Conservation (phyloP, 2,113 vertebrate genomes). For the Psephotus haematonotus region DNA sequence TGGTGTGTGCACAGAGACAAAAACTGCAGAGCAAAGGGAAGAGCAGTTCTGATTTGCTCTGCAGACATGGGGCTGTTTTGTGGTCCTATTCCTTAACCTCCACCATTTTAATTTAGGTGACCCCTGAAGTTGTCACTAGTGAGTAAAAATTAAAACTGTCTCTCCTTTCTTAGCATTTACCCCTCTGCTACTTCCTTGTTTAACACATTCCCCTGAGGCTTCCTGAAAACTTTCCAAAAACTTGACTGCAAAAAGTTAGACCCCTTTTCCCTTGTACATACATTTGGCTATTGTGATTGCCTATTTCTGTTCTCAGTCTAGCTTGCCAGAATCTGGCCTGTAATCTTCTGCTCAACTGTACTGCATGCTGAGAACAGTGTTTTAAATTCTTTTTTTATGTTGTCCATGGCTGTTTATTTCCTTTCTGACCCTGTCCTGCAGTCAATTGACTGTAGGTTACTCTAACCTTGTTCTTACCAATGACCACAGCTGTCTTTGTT, state of each 20-base stretch:
- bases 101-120: background rate
- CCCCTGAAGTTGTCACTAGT: background rate
- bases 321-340: background rate
- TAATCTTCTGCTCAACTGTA: background rate
- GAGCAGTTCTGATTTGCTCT: background rate
- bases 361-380: background rate
- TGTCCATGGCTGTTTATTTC: background rate
- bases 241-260: background rate
- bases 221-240: background rate
- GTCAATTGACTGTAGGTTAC: background rate
- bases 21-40: background rate
- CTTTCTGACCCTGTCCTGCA: background rate
- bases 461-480: background rate
- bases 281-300: background rate
- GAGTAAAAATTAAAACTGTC: background rate
- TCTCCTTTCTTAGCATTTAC: background rate
- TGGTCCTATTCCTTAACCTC: background rate
- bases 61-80: background rate
- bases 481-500: background rate
- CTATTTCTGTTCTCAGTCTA: background rate
- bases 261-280: background rate
- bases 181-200: background rate
- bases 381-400: background rate
- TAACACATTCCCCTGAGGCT: background rate
- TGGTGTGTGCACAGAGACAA: background rate